phyloP scores from a whole-genome alignment of 2,888 invertebrate species.

The Cantharis rufa region DNA sequence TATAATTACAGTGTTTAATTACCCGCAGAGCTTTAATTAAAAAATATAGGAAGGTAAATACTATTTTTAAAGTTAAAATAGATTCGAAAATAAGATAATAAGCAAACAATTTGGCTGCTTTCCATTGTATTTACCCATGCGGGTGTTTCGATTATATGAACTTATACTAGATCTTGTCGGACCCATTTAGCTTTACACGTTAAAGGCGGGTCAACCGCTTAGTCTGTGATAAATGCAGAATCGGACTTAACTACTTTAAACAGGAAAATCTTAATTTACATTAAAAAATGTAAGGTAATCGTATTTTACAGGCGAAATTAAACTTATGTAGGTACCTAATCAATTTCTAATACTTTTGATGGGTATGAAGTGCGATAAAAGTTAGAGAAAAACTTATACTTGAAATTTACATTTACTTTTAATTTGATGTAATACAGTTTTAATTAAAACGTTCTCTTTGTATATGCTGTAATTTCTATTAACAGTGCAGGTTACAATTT shows the following conservation, averaged over 20 bases:
- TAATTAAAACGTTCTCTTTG: not conserved
- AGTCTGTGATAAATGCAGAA: conserved; percentile 38
- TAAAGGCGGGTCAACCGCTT: conserved; percentile 50
- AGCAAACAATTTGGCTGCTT: conserved; percentile 45
- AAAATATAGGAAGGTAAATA: conserved; percentile 35
- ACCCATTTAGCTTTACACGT: conserved; percentile 52
- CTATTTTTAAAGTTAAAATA: not conserved
- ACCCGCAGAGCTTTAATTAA: conserved; percentile 35
- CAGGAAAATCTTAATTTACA: not conserved
- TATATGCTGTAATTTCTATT: not conserved
- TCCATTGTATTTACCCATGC: conserved; percentile 50
- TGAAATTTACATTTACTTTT: not conserved
- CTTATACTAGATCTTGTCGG: conserved; percentile 49
- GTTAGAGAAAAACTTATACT: not conserved
- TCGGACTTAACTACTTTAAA: conserved; percentile 7
- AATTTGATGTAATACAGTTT: not conserved
- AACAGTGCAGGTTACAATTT: not conserved
- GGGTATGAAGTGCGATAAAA: not conserved
- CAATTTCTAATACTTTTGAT: not conserved
- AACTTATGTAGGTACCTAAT: not conserved
- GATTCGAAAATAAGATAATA: conserved; percentile 28
- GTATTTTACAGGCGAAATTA: not conserved
- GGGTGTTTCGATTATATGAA: conserved; percentile 51
- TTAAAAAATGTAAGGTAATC: not conserved
- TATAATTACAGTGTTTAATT: not conserved